Percentiles rank a stretch among this genome's conserved stretches.
These are phyloP conservation scores for Tipula unca DNA, from an alignment of 2,888 invertebrate genomes.

Conservation along the genomic window DNA sequence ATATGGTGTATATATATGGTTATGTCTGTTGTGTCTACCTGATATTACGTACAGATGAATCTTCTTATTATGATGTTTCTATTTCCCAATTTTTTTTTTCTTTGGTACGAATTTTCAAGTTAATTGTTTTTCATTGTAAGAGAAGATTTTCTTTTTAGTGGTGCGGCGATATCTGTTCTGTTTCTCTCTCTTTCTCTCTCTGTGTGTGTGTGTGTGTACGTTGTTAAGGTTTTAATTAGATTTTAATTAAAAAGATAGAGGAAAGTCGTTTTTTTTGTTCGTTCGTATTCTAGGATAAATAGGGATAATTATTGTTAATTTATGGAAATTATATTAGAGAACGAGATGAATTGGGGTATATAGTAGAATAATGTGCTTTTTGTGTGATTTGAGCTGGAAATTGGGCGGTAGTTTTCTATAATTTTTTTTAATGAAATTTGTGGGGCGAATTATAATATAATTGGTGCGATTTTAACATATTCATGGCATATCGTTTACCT, in stretches of 20 bases:
- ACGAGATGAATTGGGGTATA: background rate
- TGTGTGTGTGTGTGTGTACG: background rate
- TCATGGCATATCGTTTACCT: background rate
- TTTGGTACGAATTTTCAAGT: background rate
- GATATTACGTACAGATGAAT: background rate
- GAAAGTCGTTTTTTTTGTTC: background rate
- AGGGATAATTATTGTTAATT: conserved; percentile 8
- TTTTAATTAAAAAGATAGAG: conserved; percentile 3
- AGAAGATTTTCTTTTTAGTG: background rate
- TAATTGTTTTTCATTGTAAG: background rate
- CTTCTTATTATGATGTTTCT: background rate
- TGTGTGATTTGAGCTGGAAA: background rate
- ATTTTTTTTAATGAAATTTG: background rate
- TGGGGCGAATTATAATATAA: background rate
- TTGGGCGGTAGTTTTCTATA: background rate
- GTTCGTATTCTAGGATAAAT: background rate
- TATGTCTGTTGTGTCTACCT: background rate
- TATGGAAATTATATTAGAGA: background rate
- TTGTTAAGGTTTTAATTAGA: conserved; percentile 14
- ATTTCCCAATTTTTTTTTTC: background rate
- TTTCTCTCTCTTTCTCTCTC: background rate
- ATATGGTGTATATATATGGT: background rate
- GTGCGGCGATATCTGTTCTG: background rate
- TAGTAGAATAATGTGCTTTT: background rate
- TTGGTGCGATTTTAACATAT: background rate